Base-by-base conservation (phyloP, 2,888 invertebrate species). In the Andrena praecox region DNA sequence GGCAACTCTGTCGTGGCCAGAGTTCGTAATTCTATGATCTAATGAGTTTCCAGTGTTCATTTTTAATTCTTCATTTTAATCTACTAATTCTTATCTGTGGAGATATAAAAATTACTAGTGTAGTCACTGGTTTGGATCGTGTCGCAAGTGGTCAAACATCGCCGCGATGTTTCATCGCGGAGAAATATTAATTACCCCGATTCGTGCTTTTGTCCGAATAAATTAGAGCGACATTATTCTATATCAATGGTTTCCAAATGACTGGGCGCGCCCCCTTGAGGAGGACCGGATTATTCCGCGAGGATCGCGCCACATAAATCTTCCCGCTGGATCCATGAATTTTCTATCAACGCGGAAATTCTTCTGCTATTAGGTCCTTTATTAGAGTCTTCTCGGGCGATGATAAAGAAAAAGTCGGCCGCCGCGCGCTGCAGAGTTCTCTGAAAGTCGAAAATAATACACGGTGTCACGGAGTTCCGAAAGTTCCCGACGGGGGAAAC, bases 321-420 rank as follows among this genome's bases (percentile, higher is more conserved):
- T 78, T 72, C 60, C 29, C 24, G 24, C 20, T 20, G 60, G 60
- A 63, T 52, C 72, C 68, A 72, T 78, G 79, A 80, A 78, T 80
- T 80, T 80, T 78, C 80, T 72, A 78, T 80, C 79, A 72, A 35
- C 79, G 33, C 29, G 63, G 50, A 72, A 68, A 80, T 80, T 78
- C 72, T 80, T 72, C 72, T 42, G 78, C 72, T 72, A 63, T 72
- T 80, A 78, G 72, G 50, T 64, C 72, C 62, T 63, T 72, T 78
- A 78, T 78, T 78, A 78, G 79, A 63, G 56, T 31, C 67, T 68
- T 29, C 56, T 24, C 50, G 62, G 63, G 27, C 24, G 79, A 78
- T 54, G 78, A 78, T 67, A 50, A 62, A 64, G 76, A 66, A 59
- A 66, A 63, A 63, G 62, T 48, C 63, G 27, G 8, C 27, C 20